Conservation (phyloP, 2,113 vertebrate genomes). For the Ochotona princeps region DNA sequence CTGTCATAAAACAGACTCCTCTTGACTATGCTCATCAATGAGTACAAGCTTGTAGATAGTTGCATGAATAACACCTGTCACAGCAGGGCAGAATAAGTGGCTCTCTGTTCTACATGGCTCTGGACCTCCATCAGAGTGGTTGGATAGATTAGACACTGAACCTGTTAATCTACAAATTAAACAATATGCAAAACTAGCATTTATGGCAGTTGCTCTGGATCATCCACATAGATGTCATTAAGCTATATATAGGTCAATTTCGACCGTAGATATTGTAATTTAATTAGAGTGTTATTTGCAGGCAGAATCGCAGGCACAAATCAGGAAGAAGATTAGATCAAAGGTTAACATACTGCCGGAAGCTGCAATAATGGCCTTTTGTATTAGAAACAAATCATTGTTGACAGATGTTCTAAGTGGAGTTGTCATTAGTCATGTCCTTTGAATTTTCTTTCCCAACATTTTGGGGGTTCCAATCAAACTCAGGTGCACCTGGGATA, state of each 20-base stretch:
- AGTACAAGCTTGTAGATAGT: conserved; percentile 39
- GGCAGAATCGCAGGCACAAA: conserved; percentile 34
- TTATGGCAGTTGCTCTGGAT: neutral
- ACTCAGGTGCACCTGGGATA: neutral
- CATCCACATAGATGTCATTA: conserved; percentile 41
- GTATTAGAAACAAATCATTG: conserved; percentile 47
- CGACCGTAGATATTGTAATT: conserved; percentile 49
- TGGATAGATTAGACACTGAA: neutral
- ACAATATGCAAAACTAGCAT: neutral
- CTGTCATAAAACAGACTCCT: conserved; percentile 15
- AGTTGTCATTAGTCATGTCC: neutral
- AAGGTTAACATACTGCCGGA: conserved; percentile 39
- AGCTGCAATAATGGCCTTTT: conserved; percentile 42
- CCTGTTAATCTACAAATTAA: conserved; percentile 43
- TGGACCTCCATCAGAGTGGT: neutral
- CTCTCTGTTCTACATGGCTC: neutral
- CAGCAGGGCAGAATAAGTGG: conserved; percentile 1
- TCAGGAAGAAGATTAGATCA: conserved; percentile 21
- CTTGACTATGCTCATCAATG: conserved; percentile 9
- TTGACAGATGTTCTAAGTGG: neutral
- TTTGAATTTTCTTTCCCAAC: conserved; percentile 15
- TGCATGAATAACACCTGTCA: neutral
- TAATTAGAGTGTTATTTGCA: conserved; percentile 46
- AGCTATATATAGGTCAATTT: conserved; percentile 20
- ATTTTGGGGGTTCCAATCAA: neutral